Percentiles rank a stretch among this genome's conserved stretches.
These are phyloP conservation scores for Piprites chloris DNA, from an alignment of 2,113 vertebrate species.

Conservation along the genomic window DNA sequence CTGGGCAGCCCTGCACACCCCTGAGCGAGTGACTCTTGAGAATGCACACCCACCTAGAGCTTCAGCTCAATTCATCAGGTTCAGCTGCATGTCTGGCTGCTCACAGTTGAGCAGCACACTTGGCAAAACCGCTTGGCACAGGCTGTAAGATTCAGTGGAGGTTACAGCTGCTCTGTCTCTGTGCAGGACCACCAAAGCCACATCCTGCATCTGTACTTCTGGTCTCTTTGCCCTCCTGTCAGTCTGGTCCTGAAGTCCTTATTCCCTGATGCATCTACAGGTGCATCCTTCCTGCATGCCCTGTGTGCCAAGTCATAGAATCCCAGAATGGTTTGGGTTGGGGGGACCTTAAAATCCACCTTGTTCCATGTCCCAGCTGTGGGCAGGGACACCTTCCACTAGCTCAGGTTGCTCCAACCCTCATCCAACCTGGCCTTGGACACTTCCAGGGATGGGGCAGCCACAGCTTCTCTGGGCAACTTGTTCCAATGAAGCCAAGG, in stretches of 20 bases:
- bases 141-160: neutral
- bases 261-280: neutral
- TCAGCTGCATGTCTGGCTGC: neutral
- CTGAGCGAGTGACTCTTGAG: neutral
- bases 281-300: neutral
- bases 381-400: neutral
- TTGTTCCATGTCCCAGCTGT: neutral
- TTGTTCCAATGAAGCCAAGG: neutral
- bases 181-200: neutral
- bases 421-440: rapidly evolving
- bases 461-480: neutral
- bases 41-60: too few species aligned
- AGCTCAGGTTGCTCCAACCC: neutral
- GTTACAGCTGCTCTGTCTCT: neutral
- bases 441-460: neutral
- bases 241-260: neutral
- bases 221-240: neutral
- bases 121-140: neutral
- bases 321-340: neutral
- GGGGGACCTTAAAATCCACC: neutral
- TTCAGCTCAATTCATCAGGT: rapidly evolving
- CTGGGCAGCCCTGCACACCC: neutral
- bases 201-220: neutral
- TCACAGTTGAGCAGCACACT: too few species aligned
- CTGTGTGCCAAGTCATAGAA: neutral